These are phyloP conservation scores for Orientallactaga bullata DNA, from an alignment of 2,113 vertebrate genomes.

Conservation along the genomic window DNA sequence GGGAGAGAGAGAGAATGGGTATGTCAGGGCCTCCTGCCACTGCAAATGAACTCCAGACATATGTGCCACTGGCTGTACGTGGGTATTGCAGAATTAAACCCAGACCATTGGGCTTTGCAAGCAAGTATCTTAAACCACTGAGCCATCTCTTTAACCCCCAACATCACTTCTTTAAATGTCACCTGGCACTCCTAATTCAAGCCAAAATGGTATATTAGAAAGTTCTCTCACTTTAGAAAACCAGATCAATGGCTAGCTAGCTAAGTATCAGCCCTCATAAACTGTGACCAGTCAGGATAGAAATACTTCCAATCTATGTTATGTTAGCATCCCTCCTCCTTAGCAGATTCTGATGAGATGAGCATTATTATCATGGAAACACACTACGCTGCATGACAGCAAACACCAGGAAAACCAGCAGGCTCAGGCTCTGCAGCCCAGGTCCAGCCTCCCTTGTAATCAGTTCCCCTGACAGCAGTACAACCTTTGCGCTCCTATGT, in stretches of 20 bases:
- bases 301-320: not conserved
- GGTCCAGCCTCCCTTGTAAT: not conserved
- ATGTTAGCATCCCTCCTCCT: not conserved
- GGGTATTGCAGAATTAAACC: no score
- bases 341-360: not conserved
- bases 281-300: not conserved
- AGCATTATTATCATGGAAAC: not conserved
- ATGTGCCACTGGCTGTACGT: no score
- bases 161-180: not conserved
- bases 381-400: not conserved
- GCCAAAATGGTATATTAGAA: conserved; percentile 2
- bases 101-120: no score
- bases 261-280: not conserved
- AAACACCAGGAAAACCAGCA: not conserved
- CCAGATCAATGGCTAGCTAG: not conserved
- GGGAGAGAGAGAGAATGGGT: no score
- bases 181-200: not conserved
- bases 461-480: no score
- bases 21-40: no score
- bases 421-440: not conserved
- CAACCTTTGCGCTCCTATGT: not conserved
- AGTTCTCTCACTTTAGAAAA: not conserved
- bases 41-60: no score
- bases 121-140: no score
- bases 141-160: no score